Percentiles rank a stretch among this genome's conserved stretches.
Conservation (phyloP, 1,140 invertebrate species). For the Drosophila pachea region DNA sequence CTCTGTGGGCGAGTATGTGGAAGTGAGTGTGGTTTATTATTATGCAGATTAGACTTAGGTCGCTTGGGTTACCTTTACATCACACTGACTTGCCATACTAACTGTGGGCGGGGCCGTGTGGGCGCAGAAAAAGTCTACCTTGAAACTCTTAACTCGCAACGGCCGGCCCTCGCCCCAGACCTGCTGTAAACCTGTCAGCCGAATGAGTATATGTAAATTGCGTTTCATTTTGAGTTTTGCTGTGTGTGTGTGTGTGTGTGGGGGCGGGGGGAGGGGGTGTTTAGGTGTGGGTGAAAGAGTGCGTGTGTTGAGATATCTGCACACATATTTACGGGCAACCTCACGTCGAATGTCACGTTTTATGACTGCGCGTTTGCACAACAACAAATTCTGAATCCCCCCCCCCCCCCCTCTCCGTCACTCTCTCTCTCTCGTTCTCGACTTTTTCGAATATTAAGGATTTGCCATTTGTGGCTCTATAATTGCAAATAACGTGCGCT, state of each 20-base stretch:
- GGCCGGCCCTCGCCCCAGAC: neutral
- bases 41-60: constrained; percentile 73
- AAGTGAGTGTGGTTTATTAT: constrained; percentile 68
- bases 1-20: constrained; percentile 20
- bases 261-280: no score
- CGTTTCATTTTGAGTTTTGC: constrained; percentile 63
- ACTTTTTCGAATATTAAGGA: constrained; percentile 61
- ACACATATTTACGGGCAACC: constrained; percentile 55
- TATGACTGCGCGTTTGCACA: constrained; percentile 61
- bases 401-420: no score
- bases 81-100: constrained; percentile 22
- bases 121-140: constrained; percentile 52
- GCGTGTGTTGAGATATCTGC: constrained; percentile 5
- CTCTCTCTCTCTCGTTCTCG: constrained; percentile 3
- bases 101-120: constrained; percentile 4
- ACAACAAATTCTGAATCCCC: constrained; percentile 53
- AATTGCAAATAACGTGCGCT: constrained; percentile 38
- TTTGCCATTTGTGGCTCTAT: constrained; percentile 56
- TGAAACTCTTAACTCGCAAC: constrained; percentile 13
- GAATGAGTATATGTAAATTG: constrained; percentile 46
- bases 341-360: constrained; percentile 72
- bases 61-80: constrained; percentile 48
- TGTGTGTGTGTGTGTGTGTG: neutral
- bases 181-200: neutral
- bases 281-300: constrained; percentile 5